A percentile compares a stretch with the other conserved stretches of the same genome.
Conservation (phyloP, 2,888 invertebrate genomes). For the Lasiommata megera region DNA sequence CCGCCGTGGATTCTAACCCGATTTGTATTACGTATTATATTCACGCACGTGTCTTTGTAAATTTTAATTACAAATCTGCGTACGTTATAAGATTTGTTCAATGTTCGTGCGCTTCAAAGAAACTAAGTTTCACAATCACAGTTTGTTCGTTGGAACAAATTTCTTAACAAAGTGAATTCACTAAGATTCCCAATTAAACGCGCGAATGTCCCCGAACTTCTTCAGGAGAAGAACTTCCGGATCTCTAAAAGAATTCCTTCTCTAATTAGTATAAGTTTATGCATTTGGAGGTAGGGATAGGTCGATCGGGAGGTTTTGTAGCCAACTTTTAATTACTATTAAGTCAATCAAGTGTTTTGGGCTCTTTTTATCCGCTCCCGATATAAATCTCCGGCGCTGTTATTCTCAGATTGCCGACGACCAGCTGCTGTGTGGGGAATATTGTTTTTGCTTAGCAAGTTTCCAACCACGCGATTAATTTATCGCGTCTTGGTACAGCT, state of each 20-base stretch:
- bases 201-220: conserved; percentile 70
- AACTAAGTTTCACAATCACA: conserved; percentile 54
- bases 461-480: conserved; percentile 51
- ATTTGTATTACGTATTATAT: conserved; percentile 43
- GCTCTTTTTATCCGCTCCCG: conserved; percentile 43
- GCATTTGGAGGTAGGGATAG: conserved; percentile 57
- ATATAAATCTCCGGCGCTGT: conserved; percentile 39
- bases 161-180: conserved; percentile 72
- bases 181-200: conserved; percentile 77
- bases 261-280: conserved; percentile 79
- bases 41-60: conserved; percentile 45
- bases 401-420: conserved; percentile 49
- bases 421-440: conserved; percentile 47
- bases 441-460: conserved; percentile 53
- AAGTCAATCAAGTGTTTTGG: conserved; percentile 52
- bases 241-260: conserved; percentile 75
- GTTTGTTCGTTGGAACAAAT: conserved; percentile 55
- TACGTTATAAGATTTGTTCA: conserved; percentile 28
- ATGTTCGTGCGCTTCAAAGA: conserved; percentile 28
- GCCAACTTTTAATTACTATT: conserved; percentile 72
- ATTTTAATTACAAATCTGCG: conserved; percentile 37
- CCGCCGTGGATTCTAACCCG: conserved; percentile 21
- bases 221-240: conserved; percentile 60
- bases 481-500: conserved; percentile 42
- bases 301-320: conserved; percentile 40